Conservation (phyloP, 2,888 invertebrate species). For the Caenorhabditis sp. region DNA sequence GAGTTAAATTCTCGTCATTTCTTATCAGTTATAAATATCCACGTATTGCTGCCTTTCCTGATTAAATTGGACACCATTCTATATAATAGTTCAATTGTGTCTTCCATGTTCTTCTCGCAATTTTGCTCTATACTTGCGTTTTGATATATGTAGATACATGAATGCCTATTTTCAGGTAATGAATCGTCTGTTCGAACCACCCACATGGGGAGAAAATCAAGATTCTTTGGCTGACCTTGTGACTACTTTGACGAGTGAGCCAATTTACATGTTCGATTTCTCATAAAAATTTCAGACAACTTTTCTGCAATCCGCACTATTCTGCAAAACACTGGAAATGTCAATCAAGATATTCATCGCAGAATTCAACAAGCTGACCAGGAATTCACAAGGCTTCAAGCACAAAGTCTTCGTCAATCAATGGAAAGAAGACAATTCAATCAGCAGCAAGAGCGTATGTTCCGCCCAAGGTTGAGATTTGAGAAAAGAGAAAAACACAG, state of each 20-base stretch:
- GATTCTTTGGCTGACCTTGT: not conserved
- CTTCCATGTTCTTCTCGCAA: no score
- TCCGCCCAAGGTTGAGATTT: not conserved
- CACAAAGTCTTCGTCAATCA: constrained; percentile 16
- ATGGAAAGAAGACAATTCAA: constrained; percentile 11
- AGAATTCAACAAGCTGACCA: constrained; percentile 5
- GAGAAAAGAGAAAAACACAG: no score
- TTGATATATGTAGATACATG: no score
- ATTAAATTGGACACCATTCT: not conserved
- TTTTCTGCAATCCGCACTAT: not conserved
- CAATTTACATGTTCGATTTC: not conserved
- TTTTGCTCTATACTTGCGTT: not conserved
- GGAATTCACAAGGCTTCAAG: constrained; percentile 31
- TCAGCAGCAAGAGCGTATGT: constrained; percentile 1
- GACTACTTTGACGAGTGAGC: not conserved
- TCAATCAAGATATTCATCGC: not conserved
- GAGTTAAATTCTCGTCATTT: not conserved
- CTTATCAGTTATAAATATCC: not conserved
- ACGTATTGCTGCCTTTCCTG: not conserved
- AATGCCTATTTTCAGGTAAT: not conserved
- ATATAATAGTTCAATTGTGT: no score
- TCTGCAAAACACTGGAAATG: not conserved
- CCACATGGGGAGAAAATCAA: not conserved
- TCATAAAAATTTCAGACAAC: constrained; percentile 9
- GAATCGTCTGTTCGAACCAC: not conserved